Evolutionary conservation across 1,140 invertebrate genomes (phyloP).

Genomic region (Psix sp.): DNA sequence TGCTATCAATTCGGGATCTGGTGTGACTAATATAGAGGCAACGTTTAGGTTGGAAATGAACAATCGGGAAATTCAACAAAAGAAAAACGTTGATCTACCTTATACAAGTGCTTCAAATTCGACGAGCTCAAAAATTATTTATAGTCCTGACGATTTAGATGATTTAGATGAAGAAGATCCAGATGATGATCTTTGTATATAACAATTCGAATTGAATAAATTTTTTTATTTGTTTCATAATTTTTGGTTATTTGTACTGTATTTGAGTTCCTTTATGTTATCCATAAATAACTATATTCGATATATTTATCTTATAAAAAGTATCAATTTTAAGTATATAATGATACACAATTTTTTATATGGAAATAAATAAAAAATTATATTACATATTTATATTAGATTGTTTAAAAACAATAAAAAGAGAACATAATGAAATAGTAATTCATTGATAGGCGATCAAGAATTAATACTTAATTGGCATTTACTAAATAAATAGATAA

Average conservation of each 20-base stretch:
- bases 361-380: too few species aligned
- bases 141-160: conserved; percentile 77
- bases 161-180: conserved; percentile 80
- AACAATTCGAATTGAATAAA: conserved; percentile 21
- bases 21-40: conserved; percentile 55
- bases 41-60: conserved; percentile 72
- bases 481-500: too few species aligned
- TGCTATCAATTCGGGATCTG: conserved; percentile 6
- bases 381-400: too few species aligned
- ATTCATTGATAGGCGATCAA: too few species aligned
- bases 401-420: too few species aligned
- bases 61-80: conserved; percentile 69
- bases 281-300: too few species aligned
- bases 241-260: background rate
- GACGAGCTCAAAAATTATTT: conserved; percentile 75
- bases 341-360: too few species aligned
- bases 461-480: too few species aligned
- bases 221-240: background rate
- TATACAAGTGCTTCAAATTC: conserved; percentile 61
- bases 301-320: too few species aligned
- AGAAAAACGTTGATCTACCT: conserved; percentile 66
- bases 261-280: too few species aligned
- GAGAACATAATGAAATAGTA: too few species aligned
- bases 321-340: too few species aligned
- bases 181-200: conserved; percentile 76